Conservation (phyloP, 2,113 vertebrate genomes). For the Pomatostomus ruficeps region DNA sequence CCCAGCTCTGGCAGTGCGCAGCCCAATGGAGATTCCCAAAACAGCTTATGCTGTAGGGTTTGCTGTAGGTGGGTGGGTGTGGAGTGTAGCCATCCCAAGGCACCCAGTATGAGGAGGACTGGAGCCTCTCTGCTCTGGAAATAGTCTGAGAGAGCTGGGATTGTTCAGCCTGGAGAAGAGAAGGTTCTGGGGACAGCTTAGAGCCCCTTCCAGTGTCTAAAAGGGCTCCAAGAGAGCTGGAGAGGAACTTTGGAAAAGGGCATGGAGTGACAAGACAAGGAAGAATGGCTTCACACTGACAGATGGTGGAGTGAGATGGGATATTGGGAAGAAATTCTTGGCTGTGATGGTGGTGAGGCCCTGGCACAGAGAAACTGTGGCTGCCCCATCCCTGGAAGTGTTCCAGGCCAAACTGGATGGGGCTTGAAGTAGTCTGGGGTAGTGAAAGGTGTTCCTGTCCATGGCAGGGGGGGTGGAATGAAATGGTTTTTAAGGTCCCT, state of each 20-base stretch:
- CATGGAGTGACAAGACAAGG: background rate
- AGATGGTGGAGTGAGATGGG: background rate
- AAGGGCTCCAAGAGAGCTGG: background rate
- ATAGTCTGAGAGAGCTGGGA: background rate
- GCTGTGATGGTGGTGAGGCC: background rate
- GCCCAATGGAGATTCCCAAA: background rate
- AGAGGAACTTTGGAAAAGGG: background rate
- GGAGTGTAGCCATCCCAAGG: background rate
- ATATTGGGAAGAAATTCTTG: background rate
- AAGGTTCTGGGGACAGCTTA: background rate
- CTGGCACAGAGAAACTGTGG: background rate
- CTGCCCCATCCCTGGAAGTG: background rate
- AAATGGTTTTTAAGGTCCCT: background rate
- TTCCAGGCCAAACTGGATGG: background rate
- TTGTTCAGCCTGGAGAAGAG: background rate
- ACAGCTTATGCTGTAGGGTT: background rate
- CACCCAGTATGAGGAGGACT: rapidly evolving
- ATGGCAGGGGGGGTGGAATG: no score
- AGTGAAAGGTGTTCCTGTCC: background rate
- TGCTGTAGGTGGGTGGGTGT: background rate
- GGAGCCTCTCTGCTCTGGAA: background rate
- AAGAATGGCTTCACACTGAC: background rate
- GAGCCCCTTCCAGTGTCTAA: background rate
- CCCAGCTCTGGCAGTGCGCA: background rate
- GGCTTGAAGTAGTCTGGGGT: background rate